phyloP scores from a whole-genome alignment of 2,888 invertebrate species.

The Onchidella celtica region DNA sequence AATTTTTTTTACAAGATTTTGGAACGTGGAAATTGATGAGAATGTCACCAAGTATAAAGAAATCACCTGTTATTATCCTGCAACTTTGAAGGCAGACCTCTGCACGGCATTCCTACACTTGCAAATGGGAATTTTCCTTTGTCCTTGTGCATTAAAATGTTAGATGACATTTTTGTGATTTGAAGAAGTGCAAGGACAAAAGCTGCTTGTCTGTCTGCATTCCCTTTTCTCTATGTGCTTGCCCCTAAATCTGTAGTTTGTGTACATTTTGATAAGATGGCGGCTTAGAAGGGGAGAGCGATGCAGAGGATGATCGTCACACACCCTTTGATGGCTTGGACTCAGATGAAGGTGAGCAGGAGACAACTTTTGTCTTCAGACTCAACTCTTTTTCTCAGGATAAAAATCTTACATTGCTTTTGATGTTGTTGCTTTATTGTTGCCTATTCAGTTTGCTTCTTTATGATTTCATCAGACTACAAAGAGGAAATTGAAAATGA shows the following conservation, averaged over 20 bases:
- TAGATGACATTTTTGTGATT: not conserved
- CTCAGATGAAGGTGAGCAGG: constrained; percentile 45
- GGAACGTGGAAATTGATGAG: too few relatives aligned
- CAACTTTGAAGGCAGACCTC: too few relatives aligned
- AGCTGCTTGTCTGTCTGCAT: not conserved
- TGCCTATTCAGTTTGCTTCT: too few relatives aligned
- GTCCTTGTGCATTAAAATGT: not conserved
- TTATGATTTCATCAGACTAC: too few relatives aligned
- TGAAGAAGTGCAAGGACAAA: not conserved
- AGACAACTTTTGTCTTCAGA: not conserved
- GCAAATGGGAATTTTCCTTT: too few relatives aligned
- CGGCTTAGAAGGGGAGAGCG: constrained; percentile 51
- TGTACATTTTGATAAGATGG: constrained; percentile 52
- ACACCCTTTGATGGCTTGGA: constrained; percentile 48
- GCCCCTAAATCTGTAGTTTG: constrained; percentile 38
- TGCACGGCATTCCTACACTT: too few relatives aligned
- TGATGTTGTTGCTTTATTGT: too few relatives aligned
- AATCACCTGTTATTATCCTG: too few relatives aligned
- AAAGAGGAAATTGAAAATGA: too few relatives aligned
- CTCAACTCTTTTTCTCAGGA: not conserved
- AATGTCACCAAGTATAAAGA: too few relatives aligned
- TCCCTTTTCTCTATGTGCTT: constrained; percentile 18
- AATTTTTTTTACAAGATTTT: too few relatives aligned
- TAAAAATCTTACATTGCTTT: too few relatives aligned
- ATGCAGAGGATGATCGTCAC: constrained; percentile 60